A percentile compares a stretch with the other conserved stretches of the same genome.
Evolutionary conservation across 2,888 invertebrate genomes (phyloP).

Genomic region (Drepanosiphum platanoidis): DNA sequence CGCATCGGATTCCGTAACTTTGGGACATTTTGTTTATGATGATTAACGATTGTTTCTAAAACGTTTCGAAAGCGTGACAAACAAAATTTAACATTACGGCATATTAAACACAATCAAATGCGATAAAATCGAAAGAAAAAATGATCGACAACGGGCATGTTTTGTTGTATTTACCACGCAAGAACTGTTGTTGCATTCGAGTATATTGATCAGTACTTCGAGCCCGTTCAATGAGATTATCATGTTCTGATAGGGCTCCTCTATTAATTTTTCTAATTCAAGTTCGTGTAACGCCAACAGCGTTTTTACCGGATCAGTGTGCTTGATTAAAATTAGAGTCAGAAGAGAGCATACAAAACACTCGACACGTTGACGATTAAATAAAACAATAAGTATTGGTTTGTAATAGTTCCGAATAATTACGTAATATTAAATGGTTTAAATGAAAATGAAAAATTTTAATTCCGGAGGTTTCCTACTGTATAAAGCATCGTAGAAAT

Average conservation of each 20-base stretch:
- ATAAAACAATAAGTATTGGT: too few species aligned
- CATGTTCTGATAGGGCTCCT: constrained; percentile 34
- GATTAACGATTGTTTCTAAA: constrained; percentile 13
- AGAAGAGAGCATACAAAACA: neutral
- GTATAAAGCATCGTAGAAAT: too few species aligned
- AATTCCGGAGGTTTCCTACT: too few species aligned
- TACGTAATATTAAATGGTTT: too few species aligned
- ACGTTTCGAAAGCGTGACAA: neutral
- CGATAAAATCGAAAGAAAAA: neutral
- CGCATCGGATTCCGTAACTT: constrained; percentile 5
- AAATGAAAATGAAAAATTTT: too few species aligned
- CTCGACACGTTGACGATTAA: too few species aligned
- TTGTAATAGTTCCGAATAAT: too few species aligned
- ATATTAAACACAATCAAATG: too few species aligned
- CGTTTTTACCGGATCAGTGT: neutral
- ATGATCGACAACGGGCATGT: neutral
- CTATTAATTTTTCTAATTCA: neutral
- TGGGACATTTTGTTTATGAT: constrained; percentile 35
- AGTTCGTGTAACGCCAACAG: neutral
- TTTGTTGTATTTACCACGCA: constrained; percentile 44
- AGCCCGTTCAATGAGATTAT: constrained; percentile 37
- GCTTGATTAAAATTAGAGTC: too few species aligned
- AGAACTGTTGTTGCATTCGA: constrained; percentile 11
- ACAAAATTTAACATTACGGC: too few species aligned
- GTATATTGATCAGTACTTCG: constrained; percentile 40